Conservation (phyloP, 2,113 vertebrate species). For the Andinoacara biseriatus region DNA sequence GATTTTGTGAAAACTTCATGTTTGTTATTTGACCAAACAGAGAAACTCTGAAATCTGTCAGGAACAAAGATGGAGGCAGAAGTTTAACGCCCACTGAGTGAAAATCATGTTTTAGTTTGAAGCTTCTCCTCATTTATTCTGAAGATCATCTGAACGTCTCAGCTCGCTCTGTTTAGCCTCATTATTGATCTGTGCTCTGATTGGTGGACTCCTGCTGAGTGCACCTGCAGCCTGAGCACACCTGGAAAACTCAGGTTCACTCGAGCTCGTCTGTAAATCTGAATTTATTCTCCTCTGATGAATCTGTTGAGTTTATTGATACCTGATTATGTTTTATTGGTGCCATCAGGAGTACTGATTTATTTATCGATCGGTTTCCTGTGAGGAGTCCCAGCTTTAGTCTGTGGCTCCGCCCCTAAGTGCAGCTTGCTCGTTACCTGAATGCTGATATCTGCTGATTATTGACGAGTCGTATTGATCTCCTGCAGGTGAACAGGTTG, state of each 20-base stretch:
- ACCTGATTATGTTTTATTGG: neutral
- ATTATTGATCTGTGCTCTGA: neutral
- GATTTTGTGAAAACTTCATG: too few species aligned
- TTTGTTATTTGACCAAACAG: too few species aligned
- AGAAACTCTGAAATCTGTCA: too few species aligned
- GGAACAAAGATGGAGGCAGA: too few species aligned
- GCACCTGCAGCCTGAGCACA: neutral
- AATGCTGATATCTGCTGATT: neutral
- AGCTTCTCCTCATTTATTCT: too few species aligned
- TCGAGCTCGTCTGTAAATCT: neutral
- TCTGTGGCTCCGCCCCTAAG: too few species aligned
- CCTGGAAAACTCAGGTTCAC: neutral
- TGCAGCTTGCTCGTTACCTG: neutral
- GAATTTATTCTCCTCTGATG: neutral
- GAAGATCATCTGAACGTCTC: neutral
- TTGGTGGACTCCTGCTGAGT: neutral
- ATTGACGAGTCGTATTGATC: neutral
- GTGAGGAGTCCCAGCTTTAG: neutral
- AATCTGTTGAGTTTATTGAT: neutral
- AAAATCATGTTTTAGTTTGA: too few species aligned
- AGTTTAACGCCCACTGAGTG: too few species aligned
- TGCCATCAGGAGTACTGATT: neutral
- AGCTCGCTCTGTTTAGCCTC: neutral
- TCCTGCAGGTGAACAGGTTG: conserved; percentile 89
- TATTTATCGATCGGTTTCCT: neutral